These are phyloP conservation scores for Nettapus auritus DNA, from an alignment of 2,113 vertebrate species.

Conservation along the genomic window DNA sequence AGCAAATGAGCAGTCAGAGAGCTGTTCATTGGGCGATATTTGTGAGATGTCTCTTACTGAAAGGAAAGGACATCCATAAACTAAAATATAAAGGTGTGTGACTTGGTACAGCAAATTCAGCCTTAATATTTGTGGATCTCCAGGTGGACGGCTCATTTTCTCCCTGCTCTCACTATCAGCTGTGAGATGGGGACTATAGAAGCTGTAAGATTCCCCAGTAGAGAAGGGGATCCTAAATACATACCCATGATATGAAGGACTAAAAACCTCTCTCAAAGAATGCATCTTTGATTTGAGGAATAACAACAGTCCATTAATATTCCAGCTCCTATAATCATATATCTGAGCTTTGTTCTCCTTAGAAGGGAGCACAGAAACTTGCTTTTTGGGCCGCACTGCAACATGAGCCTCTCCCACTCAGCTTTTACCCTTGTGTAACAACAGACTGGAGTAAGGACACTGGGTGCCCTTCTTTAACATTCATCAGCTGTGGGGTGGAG, in stretches of 20 bases:
- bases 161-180: not conserved
- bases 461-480: not conserved
- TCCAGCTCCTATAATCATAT: not conserved
- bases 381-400: not conserved
- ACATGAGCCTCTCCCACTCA: not conserved
- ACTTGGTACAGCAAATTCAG: not conserved
- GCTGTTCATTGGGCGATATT: conserved; percentile 30
- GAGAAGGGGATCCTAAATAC: not conserved
- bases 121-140: not conserved
- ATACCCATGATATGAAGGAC: not conserved
- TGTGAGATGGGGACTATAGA: not conserved
- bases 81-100: conserved; percentile 55
- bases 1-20: conserved; percentile 40
- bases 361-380: accelerated
- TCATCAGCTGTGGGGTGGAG: not conserved
- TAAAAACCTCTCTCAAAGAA: not conserved
- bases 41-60: conserved; percentile 4
- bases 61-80: conserved; percentile 27
- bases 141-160: not conserved
- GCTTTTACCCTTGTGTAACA: not conserved
- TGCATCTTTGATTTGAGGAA: not conserved
- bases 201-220: not conserved
- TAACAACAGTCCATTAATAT: not conserved
- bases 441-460: not conserved
- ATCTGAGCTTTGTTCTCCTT: not conserved